Conservation (phyloP, 2,888 invertebrate genomes). For the Orthosia incerta region DNA sequence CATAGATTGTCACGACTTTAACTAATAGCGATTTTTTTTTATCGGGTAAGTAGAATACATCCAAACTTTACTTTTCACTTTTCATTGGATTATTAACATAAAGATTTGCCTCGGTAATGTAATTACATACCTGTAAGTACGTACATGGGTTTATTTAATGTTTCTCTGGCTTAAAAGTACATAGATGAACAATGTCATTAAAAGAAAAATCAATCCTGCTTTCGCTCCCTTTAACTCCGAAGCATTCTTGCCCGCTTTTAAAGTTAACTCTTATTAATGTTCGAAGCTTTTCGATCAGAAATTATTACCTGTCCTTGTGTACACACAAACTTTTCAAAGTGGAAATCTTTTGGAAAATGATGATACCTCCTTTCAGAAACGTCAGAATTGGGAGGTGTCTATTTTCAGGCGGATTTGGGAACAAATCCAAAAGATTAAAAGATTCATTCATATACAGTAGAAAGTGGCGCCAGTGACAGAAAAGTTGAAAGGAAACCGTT, state of each 20-base stretch:
- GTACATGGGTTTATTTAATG: background rate
- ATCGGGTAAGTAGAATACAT: no score
- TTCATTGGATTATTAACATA: background rate
- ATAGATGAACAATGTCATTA: background rate
- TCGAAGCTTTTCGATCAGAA: background rate
- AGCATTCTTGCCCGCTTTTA: background rate
- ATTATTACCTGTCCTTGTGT: background rate
- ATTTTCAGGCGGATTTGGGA: background rate
- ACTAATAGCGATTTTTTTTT: no score
- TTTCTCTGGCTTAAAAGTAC: background rate
- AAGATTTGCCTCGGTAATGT: background rate
- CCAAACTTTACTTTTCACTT: no score
- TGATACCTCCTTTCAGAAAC: background rate
- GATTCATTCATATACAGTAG: no score
- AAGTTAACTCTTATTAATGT: constrained; percentile 13
- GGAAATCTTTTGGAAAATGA: background rate
- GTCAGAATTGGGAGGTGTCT: background rate
- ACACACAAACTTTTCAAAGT: constrained; percentile 1
- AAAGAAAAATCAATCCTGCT: constrained; percentile 1
- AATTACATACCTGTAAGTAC: background rate
- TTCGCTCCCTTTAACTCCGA: background rate
- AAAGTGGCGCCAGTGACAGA: no score
- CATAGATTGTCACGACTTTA: no score
- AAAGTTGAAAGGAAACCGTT: no score
- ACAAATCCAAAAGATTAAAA: background rate